Base-by-base conservation (phyloP, 37 sponge, comb jelly and placozoan species). In the Beroe forskalii region DNA sequence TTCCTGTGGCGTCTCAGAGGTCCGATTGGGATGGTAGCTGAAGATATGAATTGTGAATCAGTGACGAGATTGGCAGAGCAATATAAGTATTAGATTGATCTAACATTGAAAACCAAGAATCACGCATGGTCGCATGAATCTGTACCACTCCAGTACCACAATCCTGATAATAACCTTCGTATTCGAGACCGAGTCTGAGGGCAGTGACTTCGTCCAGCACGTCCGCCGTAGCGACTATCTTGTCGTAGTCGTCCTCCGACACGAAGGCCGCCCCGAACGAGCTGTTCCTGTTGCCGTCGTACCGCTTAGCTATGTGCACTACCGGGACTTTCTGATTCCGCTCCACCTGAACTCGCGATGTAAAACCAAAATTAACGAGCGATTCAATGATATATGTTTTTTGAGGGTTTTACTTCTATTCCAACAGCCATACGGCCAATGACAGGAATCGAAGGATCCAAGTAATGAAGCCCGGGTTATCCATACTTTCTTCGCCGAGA, bases 251-350 rank as follows among this genome's bases (percentile, higher is more conserved):
- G 30, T 80, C 86, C 86, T 80, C 86, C 25, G 55, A 44, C 0
- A 80, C 86, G 22, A 80, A 80, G 2, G 86, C 86, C 14, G 86
- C 86, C 4, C 86, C 86, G 40, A 80, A 80, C 3, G 86, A 80
- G 31, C 86, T 80, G 48, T 80, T 80, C 55, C 86, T 80, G 86
- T 80, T 80, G 1, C 86, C 86, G 55, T 80, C 86, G 27, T 80
- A 80, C 40, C 86, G 28, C 55, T 80, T 80, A 44, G 86, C 86
- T 22, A 80, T 80, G 86, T 80, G 86, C 4, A 80, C 86, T 23
- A 80, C 86, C 0, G 86, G 86, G 24, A 80, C 86, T 80, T 80
- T 80, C 43, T 80, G 86, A 25, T 43, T 40, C 38, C 72, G 72
- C 38, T 69, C 72, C 27, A 69, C 72, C 72, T 69, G 39, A 32